Percentiles rank a stretch among this genome's conserved stretches.
phyloP scores from a whole-genome alignment of 2,888 invertebrate species.

The Sepioteuthis lessoniana region DNA sequence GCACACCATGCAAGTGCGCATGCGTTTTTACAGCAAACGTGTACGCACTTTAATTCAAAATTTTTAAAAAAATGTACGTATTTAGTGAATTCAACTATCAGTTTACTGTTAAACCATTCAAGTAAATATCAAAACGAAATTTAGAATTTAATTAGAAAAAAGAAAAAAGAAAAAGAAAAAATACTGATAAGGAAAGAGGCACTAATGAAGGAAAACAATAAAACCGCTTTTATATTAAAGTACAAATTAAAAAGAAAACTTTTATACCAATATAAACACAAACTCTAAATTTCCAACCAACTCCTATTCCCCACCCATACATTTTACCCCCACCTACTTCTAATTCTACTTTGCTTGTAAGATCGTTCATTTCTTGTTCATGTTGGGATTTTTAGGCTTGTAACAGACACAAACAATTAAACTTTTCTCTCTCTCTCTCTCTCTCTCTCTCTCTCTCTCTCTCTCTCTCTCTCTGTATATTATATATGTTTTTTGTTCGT shows the following conservation, averaged over 20 bases:
- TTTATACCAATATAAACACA: background rate
- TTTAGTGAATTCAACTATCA: background rate
- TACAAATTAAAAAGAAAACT: background rate
- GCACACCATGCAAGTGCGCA: background rate
- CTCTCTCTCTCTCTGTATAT: background rate
- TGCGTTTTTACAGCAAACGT: background rate
- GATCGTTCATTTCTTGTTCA: background rate
- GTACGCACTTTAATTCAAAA: background rate
- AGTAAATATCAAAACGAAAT: background rate
- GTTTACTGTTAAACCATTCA: background rate
- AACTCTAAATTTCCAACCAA: background rate
- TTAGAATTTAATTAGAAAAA: background rate
- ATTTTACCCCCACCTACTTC: background rate
- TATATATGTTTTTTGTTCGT: background rate
- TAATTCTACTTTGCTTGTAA: no score
- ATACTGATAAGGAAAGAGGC: background rate
- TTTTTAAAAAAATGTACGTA: background rate
- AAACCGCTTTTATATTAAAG: background rate
- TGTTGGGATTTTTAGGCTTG: background rate
- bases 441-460: background rate
- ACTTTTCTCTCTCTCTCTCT: background rate
- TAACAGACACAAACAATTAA: constrained; percentile 33
- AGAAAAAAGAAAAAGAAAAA: background rate
- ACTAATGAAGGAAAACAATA: background rate
- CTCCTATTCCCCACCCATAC: background rate